Conservation (phyloP, 1,140 invertebrate genomes). For the Theocolax elegans region DNA sequence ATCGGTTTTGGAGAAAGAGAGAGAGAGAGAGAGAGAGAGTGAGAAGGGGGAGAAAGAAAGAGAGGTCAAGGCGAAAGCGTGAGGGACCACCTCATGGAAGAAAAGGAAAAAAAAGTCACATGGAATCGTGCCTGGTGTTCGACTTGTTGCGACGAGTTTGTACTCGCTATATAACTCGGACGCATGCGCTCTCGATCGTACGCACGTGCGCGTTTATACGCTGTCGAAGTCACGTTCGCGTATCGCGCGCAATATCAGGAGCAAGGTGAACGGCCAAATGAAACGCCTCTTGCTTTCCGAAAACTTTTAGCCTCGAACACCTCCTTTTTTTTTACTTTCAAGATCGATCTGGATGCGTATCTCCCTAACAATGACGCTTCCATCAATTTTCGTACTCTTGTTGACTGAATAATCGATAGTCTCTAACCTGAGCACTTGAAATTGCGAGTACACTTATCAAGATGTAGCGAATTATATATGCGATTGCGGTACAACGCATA, state of each 20-base stretch:
- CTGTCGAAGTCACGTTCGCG: slow-evolving; percentile 5
- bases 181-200: neutral
- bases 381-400: too few species aligned
- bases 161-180: too few species aligned
- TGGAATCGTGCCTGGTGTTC: neutral
- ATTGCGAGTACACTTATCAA: too few species aligned
- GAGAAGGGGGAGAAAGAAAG: neutral
- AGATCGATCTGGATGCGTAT: too few species aligned
- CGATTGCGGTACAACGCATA: too few species aligned
- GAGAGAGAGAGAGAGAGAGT: neutral
- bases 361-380: too few species aligned
- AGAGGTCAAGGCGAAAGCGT: neutral
- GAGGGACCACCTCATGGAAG: neutral
- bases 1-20: too few species aligned
- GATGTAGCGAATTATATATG: too few species aligned
- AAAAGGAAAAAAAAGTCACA: neutral
- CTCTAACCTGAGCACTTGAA: too few species aligned
- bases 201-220: neutral
- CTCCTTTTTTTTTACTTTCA: too few species aligned
- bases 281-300: neutral
- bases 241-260: slow-evolving; percentile 29
- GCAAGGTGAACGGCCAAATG: slow-evolving; percentile 50
- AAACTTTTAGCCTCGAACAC: too few species aligned
- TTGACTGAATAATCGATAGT: too few species aligned
- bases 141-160: neutral